Evolutionary conservation across 2,113 vertebrate species (phyloP).

Genomic region (Callopanchax toddi): DNA sequence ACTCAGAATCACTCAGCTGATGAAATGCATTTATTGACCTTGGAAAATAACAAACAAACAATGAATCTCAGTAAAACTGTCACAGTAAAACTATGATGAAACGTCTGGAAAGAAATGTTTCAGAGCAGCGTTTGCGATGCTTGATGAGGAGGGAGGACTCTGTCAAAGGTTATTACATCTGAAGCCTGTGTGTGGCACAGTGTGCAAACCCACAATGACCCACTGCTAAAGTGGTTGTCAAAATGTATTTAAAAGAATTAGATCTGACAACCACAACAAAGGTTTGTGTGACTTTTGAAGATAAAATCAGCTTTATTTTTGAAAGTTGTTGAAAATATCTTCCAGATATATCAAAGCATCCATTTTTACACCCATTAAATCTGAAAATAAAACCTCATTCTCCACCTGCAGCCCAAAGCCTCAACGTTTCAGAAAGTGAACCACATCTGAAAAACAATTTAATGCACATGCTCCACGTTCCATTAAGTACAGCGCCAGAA

Average conservation of each 20-base stretch:
- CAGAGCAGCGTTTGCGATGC: slow-evolving; percentile 17
- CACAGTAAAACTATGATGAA: not conserved
- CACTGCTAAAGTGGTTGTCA: slow-evolving; percentile 42
- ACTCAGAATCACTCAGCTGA: slow-evolving; percentile 23
- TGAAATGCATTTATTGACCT: slow-evolving; percentile 32
- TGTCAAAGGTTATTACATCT: slow-evolving; percentile 51
- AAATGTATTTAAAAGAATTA: too few species aligned
- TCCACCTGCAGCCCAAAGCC: too few species aligned
- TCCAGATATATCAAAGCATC: too few species aligned
- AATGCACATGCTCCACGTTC: too few species aligned
- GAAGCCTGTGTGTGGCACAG: slow-evolving; percentile 28
- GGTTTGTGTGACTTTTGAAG: too few species aligned
- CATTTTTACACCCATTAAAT: too few species aligned
- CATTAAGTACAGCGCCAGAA: too few species aligned
- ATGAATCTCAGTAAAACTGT: not conserved
- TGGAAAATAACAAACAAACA: slow-evolving; percentile 17
- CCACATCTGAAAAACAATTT: too few species aligned
- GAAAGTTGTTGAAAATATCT: too few species aligned
- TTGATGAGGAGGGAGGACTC: slow-evolving; percentile 18
- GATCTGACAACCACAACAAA: slow-evolving; percentile 34
- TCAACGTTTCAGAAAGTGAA: too few species aligned
- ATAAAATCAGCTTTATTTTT: too few species aligned
- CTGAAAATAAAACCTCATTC: too few species aligned
- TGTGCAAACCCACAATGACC: slow-evolving; percentile 21
- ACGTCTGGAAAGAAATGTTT: not conserved